Percentiles rank a stretch among this genome's conserved stretches.
phyloP scores from a whole-genome alignment of 2,113 vertebrate genomes.

The Galeopterus variegatus region DNA sequence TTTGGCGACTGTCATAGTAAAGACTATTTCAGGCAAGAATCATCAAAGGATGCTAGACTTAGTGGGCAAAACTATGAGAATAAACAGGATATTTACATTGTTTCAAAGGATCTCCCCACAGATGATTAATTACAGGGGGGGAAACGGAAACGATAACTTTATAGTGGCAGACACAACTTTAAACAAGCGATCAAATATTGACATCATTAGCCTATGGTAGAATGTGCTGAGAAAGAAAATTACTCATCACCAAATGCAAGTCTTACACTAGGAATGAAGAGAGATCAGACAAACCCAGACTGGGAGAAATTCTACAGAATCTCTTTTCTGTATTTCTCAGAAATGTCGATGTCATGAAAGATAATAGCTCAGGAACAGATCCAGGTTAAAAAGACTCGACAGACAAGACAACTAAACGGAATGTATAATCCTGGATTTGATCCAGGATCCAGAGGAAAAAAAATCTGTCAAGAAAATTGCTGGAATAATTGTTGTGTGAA shows the following conservation, averaged over 20 bases:
- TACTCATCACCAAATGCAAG: background rate
- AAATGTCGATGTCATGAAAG: background rate
- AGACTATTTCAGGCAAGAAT: background rate
- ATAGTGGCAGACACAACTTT: background rate
- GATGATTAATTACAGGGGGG: background rate
- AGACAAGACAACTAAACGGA: background rate
- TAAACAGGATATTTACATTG: background rate
- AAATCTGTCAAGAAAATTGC: background rate
- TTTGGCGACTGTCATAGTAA: too few species aligned
- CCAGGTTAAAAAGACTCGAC: background rate
- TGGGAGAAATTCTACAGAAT: background rate
- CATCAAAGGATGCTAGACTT: background rate
- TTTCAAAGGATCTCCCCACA: background rate
- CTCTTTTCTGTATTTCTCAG: background rate
- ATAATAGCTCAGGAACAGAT: background rate
- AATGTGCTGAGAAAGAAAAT: too few species aligned
- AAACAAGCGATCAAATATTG: background rate
- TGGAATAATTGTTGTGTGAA: background rate
- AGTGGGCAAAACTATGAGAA: background rate
- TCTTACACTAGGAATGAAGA: background rate
- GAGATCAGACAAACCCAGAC: background rate
- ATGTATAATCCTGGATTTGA: background rate
- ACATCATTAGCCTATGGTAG: background rate
- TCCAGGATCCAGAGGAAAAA: background rate
- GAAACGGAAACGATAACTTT: background rate